A percentile compares a stretch with the other conserved stretches of the same genome.
Evolutionary conservation across 2,113 vertebrate species (phyloP).

Genomic region (Gallinago jamesoni): DNA sequence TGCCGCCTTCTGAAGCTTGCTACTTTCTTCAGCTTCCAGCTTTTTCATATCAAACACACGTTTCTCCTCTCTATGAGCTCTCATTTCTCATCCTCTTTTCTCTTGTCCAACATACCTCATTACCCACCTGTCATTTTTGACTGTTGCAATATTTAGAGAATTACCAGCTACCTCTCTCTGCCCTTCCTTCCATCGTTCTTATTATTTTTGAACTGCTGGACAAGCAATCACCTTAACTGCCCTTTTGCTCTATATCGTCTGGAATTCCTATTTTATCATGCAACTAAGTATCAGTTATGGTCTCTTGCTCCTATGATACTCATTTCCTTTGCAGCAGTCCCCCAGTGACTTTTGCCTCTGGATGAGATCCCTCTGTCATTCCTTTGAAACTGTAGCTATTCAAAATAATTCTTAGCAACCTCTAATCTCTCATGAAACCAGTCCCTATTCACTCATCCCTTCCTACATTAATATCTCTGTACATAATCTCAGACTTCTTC

Average conservation of each 20-base stretch:
- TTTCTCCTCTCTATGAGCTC: neutral
- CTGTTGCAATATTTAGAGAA: neutral
- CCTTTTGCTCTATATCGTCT: neutral
- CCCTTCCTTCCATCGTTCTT: neutral
- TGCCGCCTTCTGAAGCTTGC: neutral
- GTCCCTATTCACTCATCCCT: neutral
- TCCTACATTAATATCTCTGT: neutral
- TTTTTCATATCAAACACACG: neutral
- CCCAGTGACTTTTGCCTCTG: neutral
- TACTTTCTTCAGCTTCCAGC: neutral
- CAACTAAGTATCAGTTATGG: neutral
- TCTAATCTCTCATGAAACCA: neutral
- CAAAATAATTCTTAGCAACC: neutral
- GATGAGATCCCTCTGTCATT: neutral
- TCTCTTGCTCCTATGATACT: neutral
- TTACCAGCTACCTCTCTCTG: neutral
- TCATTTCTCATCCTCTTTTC: neutral
- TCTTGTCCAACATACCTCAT: neutral
- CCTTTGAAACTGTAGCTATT: neutral
- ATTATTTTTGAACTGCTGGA: neutral
- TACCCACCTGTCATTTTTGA: neutral
- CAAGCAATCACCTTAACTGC: neutral
- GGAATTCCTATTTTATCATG: neutral
- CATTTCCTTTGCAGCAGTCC: neutral
- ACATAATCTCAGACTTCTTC: neutral